Base-by-base conservation (phyloP, 2,113 vertebrate genomes). In the Eublepharis macularius region DNA sequence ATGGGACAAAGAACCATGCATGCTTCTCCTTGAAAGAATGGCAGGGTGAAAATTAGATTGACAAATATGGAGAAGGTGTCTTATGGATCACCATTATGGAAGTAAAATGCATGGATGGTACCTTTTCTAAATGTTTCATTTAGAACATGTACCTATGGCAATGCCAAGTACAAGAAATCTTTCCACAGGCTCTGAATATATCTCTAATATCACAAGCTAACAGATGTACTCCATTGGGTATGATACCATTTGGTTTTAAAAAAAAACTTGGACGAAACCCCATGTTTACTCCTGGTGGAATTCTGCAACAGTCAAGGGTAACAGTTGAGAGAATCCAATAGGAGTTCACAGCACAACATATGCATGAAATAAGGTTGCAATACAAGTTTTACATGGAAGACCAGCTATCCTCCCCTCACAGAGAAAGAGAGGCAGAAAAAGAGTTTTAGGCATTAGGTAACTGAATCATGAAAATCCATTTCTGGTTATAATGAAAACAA, bases 211-310 rank as follows among this genome's bases (percentile, higher is more conserved):
- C 92, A 90, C 93, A 91, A 89, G 73, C 86, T 87, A 95, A 94
- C 93, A 95, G 91, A 95, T 95, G 93, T 94, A 94, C 91, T 93
- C 93, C 87, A 92, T 90, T 94, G 93, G 91, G 92, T 91, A 94
- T 75, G 83, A 90, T 87, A 93, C 92, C 92, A 94, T 92, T 93
- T 94, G 92, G 90, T 95, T 91, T 83, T 88, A 90, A 92, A 85
- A 1, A 4, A 92, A 94, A 94, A 93, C 43, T 41, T 86, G 92
- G 90, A 94, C 93, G 89, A 92, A 94, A 91, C 85, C 88, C 85
- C 91, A 93, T 91, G 92, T 92, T 94, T 93, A 92, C 89, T 93
- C 89, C 90, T 91, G 87, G 87, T 92, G 87, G 90, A 93, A 93
- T 94, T 93, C 90, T 93, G 88, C 82, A 92, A 89, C 80, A 92